Evolutionary conservation across 1,140 invertebrate genomes (phyloP).

Genomic region (Caenorhabditis tropicalis): DNA sequence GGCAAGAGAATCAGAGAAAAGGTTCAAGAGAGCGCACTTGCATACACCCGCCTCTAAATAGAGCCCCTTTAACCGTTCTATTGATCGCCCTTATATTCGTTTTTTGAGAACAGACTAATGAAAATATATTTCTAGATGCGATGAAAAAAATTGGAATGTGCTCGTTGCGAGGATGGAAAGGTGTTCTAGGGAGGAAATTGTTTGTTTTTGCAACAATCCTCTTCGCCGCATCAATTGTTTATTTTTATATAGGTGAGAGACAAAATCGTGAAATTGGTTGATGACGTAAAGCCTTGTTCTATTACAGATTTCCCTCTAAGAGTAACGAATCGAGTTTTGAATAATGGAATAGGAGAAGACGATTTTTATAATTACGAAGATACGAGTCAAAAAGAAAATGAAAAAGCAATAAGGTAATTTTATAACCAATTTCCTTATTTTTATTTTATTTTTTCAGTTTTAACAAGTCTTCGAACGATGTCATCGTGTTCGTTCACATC

Average conservation of each 20-base stretch:
- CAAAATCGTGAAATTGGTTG: constrained; percentile 35
- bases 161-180: constrained; percentile 10
- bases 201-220: constrained; percentile 44
- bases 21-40: neutral
- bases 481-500: constrained; percentile 97
- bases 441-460: constrained; percentile 66
- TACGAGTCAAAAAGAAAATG: too few species aligned
- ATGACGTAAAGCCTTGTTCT: neutral
- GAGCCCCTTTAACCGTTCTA: neutral
- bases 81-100: neutral
- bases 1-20: neutral
- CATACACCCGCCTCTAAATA: neutral
- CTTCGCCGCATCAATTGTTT: constrained; percentile 36
- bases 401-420: neutral
- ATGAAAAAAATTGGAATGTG: constrained; percentile 13
- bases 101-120: neutral
- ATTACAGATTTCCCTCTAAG: constrained; percentile 34
- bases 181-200: constrained; percentile 20
- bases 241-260: constrained; percentile 38
- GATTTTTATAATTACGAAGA: neutral
- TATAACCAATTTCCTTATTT: neutral
- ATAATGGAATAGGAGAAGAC: constrained; percentile 40
- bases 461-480: constrained; percentile 84
- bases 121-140: neutral
- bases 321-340: neutral